These are phyloP conservation scores for Drosophila buzzatii DNA, from an alignment of 2,888 invertebrate genomes.

Conservation along the genomic window DNA sequence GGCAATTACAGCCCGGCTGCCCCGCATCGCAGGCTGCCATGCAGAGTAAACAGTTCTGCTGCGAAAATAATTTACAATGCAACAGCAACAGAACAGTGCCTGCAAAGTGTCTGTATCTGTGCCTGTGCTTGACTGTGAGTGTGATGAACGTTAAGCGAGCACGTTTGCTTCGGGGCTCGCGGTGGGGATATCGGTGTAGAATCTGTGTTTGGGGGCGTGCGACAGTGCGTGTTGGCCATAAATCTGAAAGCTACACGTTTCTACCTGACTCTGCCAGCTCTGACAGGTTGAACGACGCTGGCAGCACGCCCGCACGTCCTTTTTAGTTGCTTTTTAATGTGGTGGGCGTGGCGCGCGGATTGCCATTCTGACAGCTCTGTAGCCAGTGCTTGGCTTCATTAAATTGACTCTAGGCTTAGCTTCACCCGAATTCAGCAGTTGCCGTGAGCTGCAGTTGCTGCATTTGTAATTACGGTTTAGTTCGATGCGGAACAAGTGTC, in stretches of 20 bases:
- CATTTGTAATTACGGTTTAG: conserved; percentile 41
- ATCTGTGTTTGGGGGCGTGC: conserved; percentile 62
- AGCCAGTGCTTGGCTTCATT: conserved; percentile 57
- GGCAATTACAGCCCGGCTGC: conserved; percentile 71
- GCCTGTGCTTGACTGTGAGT: no score
- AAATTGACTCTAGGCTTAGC: conserved; percentile 31
- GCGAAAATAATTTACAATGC: conserved; percentile 56
- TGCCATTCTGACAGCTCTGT: conserved; percentile 72
- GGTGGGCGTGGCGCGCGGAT: conserved; percentile 70
- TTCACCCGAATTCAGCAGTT: conserved; percentile 23
- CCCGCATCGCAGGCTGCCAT: not conserved
- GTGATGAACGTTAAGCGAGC: conserved; percentile 66
- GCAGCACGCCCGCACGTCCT: conserved; percentile 73
- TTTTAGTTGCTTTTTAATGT: conserved; percentile 75
- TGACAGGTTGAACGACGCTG: conserved; percentile 71
- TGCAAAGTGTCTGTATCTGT: conserved; percentile 49
- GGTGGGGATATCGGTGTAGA: conserved; percentile 15
- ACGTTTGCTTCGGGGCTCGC: conserved; percentile 56
- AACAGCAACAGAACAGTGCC: conserved; percentile 40
- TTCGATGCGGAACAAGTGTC: conserved; percentile 35
- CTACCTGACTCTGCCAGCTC: conserved; percentile 36
- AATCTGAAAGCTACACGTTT: conserved; percentile 78
- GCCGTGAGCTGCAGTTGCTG: conserved; percentile 43
- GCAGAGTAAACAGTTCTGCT: conserved; percentile 53
- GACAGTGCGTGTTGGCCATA: conserved; percentile 72